Evolutionary conservation across 2,797 vertebrate genomes (phyloP), one percentile per base, ranked within the genome.

Genomic region (Echiichthys vipera): DNA sequence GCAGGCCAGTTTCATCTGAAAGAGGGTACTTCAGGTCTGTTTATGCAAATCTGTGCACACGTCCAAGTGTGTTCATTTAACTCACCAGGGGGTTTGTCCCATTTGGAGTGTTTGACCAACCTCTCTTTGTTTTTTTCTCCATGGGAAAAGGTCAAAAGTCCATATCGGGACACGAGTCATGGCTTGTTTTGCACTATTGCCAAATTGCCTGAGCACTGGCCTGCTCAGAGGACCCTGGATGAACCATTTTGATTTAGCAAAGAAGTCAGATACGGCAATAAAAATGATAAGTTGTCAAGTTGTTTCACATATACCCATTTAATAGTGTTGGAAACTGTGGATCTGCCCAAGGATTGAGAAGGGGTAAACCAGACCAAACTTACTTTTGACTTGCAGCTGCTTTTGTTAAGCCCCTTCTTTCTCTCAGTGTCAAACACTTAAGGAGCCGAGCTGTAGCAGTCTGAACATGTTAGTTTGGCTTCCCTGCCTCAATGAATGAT

Each of bases 21-120:
- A 77, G 37, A 78, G 79, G 80, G 78, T 71, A 78, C 79, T 80
- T 80, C 32, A 79, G 89, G 71, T 83, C 78, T 80, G 55, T 84
- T 78, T 61, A 71, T 71, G 58, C 50, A 74, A 64, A 63, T 74
- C 63, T 83, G 67, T 51, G 43, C 63, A 32, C 30, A 40, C 24
- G 9, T 78, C 69, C 76, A 64, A 77, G 73, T 71, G 65, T 77
- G 83, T 72, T 83, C 51, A 47, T 65, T 78, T 37, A 65, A 80
- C 73, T 77, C 83, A 53, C 68, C 62, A 5, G 84, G 88, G 82
- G 82, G 70, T 70, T 88, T 82, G 79, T 78, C 84, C 85, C 74
- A 77, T 81, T 89, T 77, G 55, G 42, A 86, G 57, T 83, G 85
- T 88, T 86, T 87, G 79, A 54, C 72, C 77, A 72, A 53, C 76